Base-by-base conservation (phyloP, 2,797 vertebrate genomes). In the Geotrypetes seraphini region DNA sequence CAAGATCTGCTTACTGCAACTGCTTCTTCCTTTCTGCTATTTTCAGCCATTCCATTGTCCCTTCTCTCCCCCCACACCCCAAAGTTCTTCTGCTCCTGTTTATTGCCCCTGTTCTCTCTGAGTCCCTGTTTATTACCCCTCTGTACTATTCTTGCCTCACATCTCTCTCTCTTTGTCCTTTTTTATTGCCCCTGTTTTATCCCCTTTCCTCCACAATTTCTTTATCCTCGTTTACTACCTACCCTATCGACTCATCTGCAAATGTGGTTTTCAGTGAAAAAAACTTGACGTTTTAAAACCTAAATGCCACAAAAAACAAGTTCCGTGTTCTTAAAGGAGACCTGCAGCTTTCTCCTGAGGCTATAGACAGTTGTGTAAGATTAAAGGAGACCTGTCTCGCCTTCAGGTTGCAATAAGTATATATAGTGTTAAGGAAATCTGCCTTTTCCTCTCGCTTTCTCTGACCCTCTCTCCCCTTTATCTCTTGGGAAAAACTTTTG, bases 1-100 rank as follows among this genome's bases (percentile, higher is more conserved):
- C 4, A 29, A 10, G 10, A 9, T 10, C 13, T 4, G 33, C 28
- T 12, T 51, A 28, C 12, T 20, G n/a, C 28, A 28, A 50, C 64
- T 63, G 59, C 66, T 63, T 58, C 47, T 22, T 5, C 7, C 28
- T 53, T 61, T 69, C 55, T n/a, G n/a, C n/a, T n/a, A n/a, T n/a
- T n/a, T n/a, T n/a, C n/a, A n/a, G n/a, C n/a, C n/a, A n/a, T n/a
- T n/a, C n/a, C n/a, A n/a, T n/a, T n/a, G n/a, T n/a, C 12, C 29
- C 14, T 23, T 12, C 19, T 33, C 17, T 16, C 12, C 12, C n/a
- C 22, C 10, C 12, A 19, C 23, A 18, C n/a, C 30, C n/a, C n/a
- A n/a, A n/a, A 10, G 5, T 20, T 4, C 16, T 5, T 14, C 14
- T 7, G 10, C 19, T 8, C 10, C 14, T 10, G 7, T 25, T 16